Base-by-base conservation (phyloP, 2,888 invertebrate species). In the Nematopogon swammerdamellus region DNA sequence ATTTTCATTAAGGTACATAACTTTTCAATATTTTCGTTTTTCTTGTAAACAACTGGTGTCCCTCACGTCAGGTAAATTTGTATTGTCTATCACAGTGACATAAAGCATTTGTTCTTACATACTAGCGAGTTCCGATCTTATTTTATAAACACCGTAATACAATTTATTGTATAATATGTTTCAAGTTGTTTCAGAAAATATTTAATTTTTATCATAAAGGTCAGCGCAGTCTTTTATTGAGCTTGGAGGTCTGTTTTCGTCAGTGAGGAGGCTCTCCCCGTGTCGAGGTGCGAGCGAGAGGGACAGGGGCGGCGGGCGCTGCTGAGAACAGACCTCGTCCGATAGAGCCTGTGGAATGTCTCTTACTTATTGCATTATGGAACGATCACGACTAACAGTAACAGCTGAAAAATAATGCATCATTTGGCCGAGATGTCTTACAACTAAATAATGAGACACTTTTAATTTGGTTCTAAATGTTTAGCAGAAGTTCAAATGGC, bases 91-190 rank as follows among this genome's bases (percentile, higher is more conserved):
- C 79, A 77, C 77, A 77, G 76, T 71, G 74, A 67, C 69, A 65
- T 73, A 76, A 76, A 73, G 76, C 75, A 75, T 77, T 75, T 75
- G 71, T 77, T 71, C 77, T 77, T 77, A 79, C 68, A 75, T 72
- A 70, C 77, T 79, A 77, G 70, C 72, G 77, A 77, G 72, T 77
- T 70, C 70, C 67, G 72, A 70, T 76, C 70, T 76, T 75, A 76
- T 68, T 61, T 70, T 68, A 72, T 75, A 68, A 71, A 72, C 76
- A 74, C 73, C 74, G 67, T 68, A 68, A 70, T 72, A 75, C 71
- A 72, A 66, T 65, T 70, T 64, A 4, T 70, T 67, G 67, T 72
- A 72, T 69, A 72, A 68, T 72, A 63, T 65, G 46, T 49, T 48
- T 14, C 43, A 72, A 72, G 72, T 70, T 75, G 70, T 63, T 64